Evolutionary conservation across 1,140 invertebrate genomes (phyloP).

Genomic region (Tetragonula clypearis): DNA sequence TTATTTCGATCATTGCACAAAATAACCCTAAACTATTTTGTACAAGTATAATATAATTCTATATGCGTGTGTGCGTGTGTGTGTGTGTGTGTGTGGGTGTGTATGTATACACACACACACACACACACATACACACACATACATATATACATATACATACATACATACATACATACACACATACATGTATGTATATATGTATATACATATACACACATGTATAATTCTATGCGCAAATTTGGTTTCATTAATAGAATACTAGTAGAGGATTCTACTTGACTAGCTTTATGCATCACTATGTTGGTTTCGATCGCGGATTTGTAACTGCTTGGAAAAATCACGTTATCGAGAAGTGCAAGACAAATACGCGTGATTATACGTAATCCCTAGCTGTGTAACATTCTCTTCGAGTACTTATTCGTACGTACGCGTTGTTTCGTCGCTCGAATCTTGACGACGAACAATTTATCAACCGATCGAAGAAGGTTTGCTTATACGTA

Average conservation of each 20-base stretch:
- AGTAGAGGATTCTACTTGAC: slow-evolving; percentile 70
- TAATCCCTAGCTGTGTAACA: slow-evolving; percentile 25
- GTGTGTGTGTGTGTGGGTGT: too few relatives aligned
- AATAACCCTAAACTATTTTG: slow-evolving; percentile 59
- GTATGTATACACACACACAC: too few relatives aligned
- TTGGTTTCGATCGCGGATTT: slow-evolving; percentile 51
- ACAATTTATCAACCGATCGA: not conserved
- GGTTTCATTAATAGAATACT: slow-evolving; percentile 58
- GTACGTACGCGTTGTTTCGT: not conserved
- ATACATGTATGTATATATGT: too few relatives aligned
- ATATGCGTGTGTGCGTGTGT: too few relatives aligned
- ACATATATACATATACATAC: too few relatives aligned
- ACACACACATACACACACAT: too few relatives aligned
- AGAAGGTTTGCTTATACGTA: not conserved
- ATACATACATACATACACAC: too few relatives aligned
- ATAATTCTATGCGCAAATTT: slow-evolving; percentile 58
- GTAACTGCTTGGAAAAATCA: slow-evolving; percentile 58
- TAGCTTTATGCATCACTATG: slow-evolving; percentile 76
- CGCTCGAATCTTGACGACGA: not conserved
- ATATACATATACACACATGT: not conserved
- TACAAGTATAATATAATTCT: slow-evolving; percentile 50
- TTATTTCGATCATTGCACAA: slow-evolving; percentile 62
- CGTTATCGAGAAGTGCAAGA: slow-evolving; percentile 53
- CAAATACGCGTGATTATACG: slow-evolving; percentile 36
- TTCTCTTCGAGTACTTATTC: slow-evolving; percentile 28